Percentiles rank a stretch among this genome's conserved stretches.
These are phyloP conservation scores for Eurypyga helias DNA, from an alignment of 2,113 vertebrate species.

Conservation along the genomic window DNA sequence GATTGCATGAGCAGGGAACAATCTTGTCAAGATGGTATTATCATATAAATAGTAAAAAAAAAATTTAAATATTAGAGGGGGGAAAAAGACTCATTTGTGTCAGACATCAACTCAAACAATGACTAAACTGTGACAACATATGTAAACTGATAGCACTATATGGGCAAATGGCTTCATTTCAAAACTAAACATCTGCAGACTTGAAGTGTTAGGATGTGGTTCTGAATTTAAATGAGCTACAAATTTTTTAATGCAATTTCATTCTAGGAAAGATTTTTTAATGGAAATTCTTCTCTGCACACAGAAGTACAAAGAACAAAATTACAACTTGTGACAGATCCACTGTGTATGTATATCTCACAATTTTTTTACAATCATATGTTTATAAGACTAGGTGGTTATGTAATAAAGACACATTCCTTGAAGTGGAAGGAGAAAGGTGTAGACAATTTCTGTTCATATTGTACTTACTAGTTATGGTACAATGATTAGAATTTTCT, in stretches of 20 bases:
- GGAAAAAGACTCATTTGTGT: background rate
- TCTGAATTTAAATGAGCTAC: slow-evolving; percentile 38
- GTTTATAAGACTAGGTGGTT: background rate
- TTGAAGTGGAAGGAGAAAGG: background rate
- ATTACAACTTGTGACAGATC: background rate
- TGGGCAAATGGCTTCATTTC: background rate
- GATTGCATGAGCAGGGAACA: background rate
- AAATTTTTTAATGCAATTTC: background rate
- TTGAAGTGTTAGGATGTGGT: background rate
- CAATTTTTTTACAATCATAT: background rate
- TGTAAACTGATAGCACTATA: background rate
- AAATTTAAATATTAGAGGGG: background rate
- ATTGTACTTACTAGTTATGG: background rate
- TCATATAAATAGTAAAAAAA: background rate
- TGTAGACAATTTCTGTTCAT: background rate
- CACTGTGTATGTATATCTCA: background rate
- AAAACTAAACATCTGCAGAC: slow-evolving; percentile 22
- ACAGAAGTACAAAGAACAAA: background rate
- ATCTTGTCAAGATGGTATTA: slow-evolving; percentile 8
- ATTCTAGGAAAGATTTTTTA: slow-evolving; percentile 1
- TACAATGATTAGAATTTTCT: background rate
- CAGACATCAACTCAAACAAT: slow-evolving; percentile 22
- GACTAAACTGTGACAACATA: background rate
- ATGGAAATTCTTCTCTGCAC: background rate
- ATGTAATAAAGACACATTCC: background rate